Conservation (phyloP, 2,888 invertebrate genomes). For the Ophioninae sp. region DNA sequence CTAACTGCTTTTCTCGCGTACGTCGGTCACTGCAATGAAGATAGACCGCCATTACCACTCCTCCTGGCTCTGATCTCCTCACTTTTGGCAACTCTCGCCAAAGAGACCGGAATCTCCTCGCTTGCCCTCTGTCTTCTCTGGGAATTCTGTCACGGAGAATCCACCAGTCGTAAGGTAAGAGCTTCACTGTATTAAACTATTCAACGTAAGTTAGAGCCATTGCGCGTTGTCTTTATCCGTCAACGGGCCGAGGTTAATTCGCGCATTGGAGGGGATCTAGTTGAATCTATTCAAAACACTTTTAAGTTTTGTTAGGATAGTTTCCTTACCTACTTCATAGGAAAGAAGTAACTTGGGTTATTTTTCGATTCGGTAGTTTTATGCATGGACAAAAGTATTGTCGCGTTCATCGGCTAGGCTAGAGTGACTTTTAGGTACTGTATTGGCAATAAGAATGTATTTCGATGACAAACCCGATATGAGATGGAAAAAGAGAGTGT, state of each 20-base stretch:
- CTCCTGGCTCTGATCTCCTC: slow-evolving; percentile 83
- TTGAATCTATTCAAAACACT: no score
- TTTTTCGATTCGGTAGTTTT: not conserved
- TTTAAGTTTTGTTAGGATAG: no score
- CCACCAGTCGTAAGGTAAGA: slow-evolving; percentile 76
- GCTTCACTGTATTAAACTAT: slow-evolving; percentile 5
- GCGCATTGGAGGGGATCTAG: no score
- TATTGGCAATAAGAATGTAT: not conserved
- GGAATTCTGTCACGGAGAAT: slow-evolving; percentile 85
- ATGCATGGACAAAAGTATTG: not conserved
- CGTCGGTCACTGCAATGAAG: slow-evolving; percentile 85
- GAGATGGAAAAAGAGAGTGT: not conserved
- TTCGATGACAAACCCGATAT: not conserved
- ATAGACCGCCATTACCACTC: slow-evolving; percentile 73
- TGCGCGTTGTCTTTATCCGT: no score
- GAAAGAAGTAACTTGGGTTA: no score
- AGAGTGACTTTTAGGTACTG: not conserved
- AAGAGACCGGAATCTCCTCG: slow-evolving; percentile 97
- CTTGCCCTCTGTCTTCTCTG: slow-evolving; percentile 94
- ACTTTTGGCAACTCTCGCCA: slow-evolving; percentile 92
- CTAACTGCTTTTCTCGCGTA: slow-evolving; percentile 93
- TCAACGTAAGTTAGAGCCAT: not conserved
- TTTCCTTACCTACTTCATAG: no score
- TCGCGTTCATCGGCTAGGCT: not conserved
- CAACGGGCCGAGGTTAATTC: no score